Evolutionary conservation across 2,797 vertebrate genomes (phyloP), one percentile per base, ranked within the genome.

Genomic region (Cryptoprocta ferox): DNA sequence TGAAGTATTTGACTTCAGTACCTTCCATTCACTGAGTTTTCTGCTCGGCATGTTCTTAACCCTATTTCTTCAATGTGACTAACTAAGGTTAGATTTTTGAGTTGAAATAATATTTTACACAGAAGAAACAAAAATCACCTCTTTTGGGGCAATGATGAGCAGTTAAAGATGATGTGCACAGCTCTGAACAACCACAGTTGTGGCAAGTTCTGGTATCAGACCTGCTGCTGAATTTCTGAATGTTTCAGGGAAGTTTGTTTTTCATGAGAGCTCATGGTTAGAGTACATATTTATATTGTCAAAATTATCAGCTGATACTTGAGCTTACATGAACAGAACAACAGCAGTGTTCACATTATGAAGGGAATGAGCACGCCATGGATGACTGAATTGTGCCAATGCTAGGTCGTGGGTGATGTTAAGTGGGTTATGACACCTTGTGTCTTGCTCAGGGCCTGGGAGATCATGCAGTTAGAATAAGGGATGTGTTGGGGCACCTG

Each of bases 31-130:
- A 65, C 3, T 93, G 63, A 35, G 24, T 48, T 75, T 61, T 59
- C 50, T 59, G 21, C 9, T 83, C 45, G 35, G 11, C 66, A 11
- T 92, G 37, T 66, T 92, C 79, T 68, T 24, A 94, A 26, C 35
- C 35, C 79, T 12, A 7, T 66, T 85, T 91, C 24, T 93, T 65
- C 0, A 75, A 65, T 50, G 28, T n/a, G 32, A 26, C 18, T 91
- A 68, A 76, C 48, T 56, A 84, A 89, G 56, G 26, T 68, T 86
- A 80, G 37, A 87, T 37, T 91, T 95, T 89, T 80, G 2, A 45
- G 66, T 65, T 75, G 16, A 94, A 97, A 85, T 61, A 37, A 37
- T 86, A 96, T 80, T 80, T 91, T 65, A 82, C 28, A 83, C 19
- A 70, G 75, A 50, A 65, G 75, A 92, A 30, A 87, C 37, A 63